Evolutionary conservation across 1,140 invertebrate genomes (phyloP), one percentile per base, ranked within the genome.

Genomic region (Hyphantria cunea): DNA sequence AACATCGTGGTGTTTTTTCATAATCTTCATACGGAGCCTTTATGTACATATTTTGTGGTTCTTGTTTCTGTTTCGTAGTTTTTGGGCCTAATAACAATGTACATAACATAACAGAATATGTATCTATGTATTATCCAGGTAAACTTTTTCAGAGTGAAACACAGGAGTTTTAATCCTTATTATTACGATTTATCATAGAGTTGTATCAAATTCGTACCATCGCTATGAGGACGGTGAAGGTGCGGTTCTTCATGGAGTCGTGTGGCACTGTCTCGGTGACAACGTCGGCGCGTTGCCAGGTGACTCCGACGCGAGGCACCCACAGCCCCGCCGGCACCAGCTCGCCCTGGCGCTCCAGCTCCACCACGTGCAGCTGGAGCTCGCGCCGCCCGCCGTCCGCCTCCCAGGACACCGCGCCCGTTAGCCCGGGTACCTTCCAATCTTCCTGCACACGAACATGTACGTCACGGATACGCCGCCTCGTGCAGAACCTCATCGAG

Each of bases 151-250:
- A n/a, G n/a, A n/a, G n/a, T n/a, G n/a, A n/a, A n/a, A n/a, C n/a
- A n/a, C n/a, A n/a, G n/a, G n/a, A n/a, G n/a, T n/a, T n/a, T n/a
- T n/a, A n/a, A n/a, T n/a, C n/a, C n/a, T n/a, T n/a, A n/a, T n/a
- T n/a, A n/a, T n/a, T n/a, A n/a, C n/a, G n/a, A n/a, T n/a, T n/a
- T n/a, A 25, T 25, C 2, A 25, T 25, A 5, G 5, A 25, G 17
- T 5, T 25, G 17, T 25, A 5, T 25, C 5, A 9, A 37, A 9
- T 17, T 39, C 58, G 31, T 65, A 82, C 85, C 70, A 71, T 7
- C 0, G 82, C 79, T 37, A 89, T 81, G 66, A 89, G 80, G 14
- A 89, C 74, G 52, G 62, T 79, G 77, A 87, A 89, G 45, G 84
- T 87, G 64, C 80, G 74, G 66, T 89, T 89, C 64, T 73, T 74